Evolutionary conservation across 2,888 invertebrate genomes (phyloP), one percentile per base, ranked within the genome.

Genomic region (Phorcus lineatus): DNA sequence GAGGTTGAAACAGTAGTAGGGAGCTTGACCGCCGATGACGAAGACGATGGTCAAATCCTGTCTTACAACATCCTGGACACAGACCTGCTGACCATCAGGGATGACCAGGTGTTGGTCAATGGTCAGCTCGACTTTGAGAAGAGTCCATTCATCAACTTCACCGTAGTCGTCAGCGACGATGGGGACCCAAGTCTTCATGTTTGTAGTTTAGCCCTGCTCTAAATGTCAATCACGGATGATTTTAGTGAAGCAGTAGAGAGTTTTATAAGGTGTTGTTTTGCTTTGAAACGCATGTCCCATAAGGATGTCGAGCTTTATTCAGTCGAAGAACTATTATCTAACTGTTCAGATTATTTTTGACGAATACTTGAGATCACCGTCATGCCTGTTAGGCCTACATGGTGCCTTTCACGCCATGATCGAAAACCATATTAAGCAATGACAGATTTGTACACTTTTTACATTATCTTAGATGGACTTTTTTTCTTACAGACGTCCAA

Each of bases 81-180:
- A 24, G 53, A 79, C 52, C 62, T 57, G 24, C 80, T 89, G 55
- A 80, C 85, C 47, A 78, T 87, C 9, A 75, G 80, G 19, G 86
- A 84, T 17, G 70, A 83, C n/a, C 28, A 80, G 19, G 75, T 89
- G 9, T 76, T 87, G 24, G 85, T 89, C 31, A 84, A 80, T 70
- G 88, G 87, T 13, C 76, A 70, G 4, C 81, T 89, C 28, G 83
- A 89, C 77, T 87, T 82, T 78, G 88, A 88, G 78, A 77, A 74
- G 2, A 66, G 74, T 4, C 66, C 83, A 1, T 36, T 47, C 0
- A 54, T 86, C 17, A 78, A 31, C 4, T 70, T 88, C 9, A 79
- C 78, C 7, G 83, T 83, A 17, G 81, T 54, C 28, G 88, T 84
- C 9, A 80, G 81, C 19, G 88, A 88, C 53, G 78, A 82, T 57